These are phyloP conservation scores for Lethenteron camtschaticum DNA, from an alignment of 2,113 vertebrate species.

Conservation along the genomic window DNA sequence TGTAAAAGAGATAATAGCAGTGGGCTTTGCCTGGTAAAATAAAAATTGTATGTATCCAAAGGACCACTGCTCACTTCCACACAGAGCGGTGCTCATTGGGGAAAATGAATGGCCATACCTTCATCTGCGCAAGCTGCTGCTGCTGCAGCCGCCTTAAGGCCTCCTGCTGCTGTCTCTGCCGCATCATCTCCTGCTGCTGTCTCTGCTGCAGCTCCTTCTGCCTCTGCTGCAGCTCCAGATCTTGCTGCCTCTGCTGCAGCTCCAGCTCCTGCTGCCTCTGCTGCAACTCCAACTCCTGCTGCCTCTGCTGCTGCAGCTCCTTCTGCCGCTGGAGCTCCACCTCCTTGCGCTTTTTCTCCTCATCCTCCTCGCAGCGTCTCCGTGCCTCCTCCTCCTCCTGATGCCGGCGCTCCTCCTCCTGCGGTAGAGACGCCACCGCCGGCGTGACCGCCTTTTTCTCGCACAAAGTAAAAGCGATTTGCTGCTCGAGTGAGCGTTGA, in stretches of 20 bases:
- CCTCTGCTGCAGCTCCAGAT: slow-evolving; percentile 20
- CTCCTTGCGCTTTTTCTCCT: slow-evolving; percentile 42
- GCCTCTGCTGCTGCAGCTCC: slow-evolving; percentile 37
- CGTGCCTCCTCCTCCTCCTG: slow-evolving; percentile 56
- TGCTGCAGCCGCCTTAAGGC: slow-evolving; percentile 66
- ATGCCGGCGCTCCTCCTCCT: slow-evolving; percentile 31
- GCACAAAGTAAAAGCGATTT: too few relatives aligned
- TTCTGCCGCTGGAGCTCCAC: slow-evolving; percentile 58
- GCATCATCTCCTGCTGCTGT: slow-evolving; percentile 39
- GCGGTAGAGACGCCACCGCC: slow-evolving; percentile 5
- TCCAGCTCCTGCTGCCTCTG: background rate
- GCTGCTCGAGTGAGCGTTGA: too few relatives aligned
- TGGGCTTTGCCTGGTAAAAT: too few relatives aligned
- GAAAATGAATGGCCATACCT: slow-evolving; percentile 26
- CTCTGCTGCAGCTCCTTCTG: slow-evolving; percentile 19
- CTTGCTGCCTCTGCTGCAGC: slow-evolving; percentile 9
- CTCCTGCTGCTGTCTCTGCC: slow-evolving; percentile 56
- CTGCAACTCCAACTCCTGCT: slow-evolving; percentile 33
- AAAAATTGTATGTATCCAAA: too few relatives aligned
- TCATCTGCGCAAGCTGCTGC: slow-evolving; percentile 88
- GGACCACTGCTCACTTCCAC: too few relatives aligned
- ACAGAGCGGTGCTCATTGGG: too few relatives aligned
- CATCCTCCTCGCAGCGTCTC: slow-evolving; percentile 30
- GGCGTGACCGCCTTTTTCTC: too few relatives aligned
- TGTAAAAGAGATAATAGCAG: too few relatives aligned